phyloP scores from a whole-genome alignment of 1,140 invertebrate species.

The Triops longicaudatus region DNA sequence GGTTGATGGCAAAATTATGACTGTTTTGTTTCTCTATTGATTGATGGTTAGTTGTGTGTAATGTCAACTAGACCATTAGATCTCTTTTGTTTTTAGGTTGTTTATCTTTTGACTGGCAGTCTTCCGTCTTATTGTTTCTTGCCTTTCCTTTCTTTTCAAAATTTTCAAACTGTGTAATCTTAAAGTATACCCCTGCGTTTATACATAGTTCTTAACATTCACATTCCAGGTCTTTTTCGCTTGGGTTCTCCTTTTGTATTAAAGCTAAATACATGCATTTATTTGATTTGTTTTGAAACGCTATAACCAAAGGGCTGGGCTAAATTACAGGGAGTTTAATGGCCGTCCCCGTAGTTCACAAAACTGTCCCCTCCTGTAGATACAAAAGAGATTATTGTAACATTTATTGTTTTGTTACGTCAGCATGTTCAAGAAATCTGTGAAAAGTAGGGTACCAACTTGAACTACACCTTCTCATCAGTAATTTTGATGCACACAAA shows the following conservation, averaged over 20 bases:
- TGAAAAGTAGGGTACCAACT: too few relatives aligned
- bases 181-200: background rate
- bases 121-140: background rate
- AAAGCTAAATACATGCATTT: slow-evolving; percentile 2
- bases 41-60: background rate
- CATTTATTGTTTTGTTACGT: too few relatives aligned
- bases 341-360: too few relatives aligned
- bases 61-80: slow-evolving; percentile 8
- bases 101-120: background rate
- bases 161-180: background rate
- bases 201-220: background rate
- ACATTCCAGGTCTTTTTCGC: slow-evolving; percentile 13
- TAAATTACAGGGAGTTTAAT: too few relatives aligned
- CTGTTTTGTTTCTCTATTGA: background rate
- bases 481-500: too few relatives aligned
- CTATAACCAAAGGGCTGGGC: too few relatives aligned
- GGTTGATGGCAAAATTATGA: background rate
- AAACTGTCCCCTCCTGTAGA: too few relatives aligned
- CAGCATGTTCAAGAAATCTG: too few relatives aligned
- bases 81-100: background rate
- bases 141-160: background rate
- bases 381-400: too few relatives aligned
- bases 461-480: too few relatives aligned
- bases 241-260: background rate
- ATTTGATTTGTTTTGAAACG: too few relatives aligned